These are phyloP conservation scores for Drosophila aldrichi DNA, from an alignment of 2,888 invertebrate genomes.

Conservation along the genomic window DNA sequence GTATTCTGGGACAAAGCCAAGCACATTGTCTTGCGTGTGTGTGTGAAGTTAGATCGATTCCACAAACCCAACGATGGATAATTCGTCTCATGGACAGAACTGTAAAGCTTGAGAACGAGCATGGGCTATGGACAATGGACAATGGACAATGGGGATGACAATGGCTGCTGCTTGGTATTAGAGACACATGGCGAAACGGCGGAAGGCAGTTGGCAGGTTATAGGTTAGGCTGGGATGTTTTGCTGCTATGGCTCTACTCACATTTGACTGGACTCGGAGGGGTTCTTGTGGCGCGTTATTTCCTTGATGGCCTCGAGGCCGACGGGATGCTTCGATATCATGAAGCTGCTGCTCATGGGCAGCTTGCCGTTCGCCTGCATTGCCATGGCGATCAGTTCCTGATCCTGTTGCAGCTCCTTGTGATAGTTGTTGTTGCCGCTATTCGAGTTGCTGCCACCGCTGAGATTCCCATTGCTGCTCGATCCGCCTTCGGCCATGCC, in stretches of 20 bases:
- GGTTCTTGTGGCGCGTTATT: conserved; percentile 88
- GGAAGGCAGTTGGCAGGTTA: background rate
- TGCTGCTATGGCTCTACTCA: conserved; percentile 64
- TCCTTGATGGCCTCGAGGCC: conserved; percentile 92
- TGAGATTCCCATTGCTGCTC: conserved; percentile 82
- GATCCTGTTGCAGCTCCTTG: conserved; percentile 48
- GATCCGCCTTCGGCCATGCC: conserved; percentile 41
- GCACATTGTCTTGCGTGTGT: background rate
- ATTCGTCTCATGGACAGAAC: background rate
- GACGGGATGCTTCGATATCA: conserved; percentile 88
- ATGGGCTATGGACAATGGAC: background rate
- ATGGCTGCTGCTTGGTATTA: conserved; percentile 24
- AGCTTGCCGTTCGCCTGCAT: conserved; percentile 75
- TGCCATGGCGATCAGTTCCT: conserved; percentile 51
- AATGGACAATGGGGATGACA: conserved; percentile 12
- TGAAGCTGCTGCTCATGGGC: conserved; percentile 84
- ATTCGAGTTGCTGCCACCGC: conserved; percentile 81
- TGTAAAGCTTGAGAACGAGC: background rate
- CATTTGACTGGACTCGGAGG: conserved; percentile 85
- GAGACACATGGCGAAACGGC: conserved; percentile 18
- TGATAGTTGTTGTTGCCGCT: conserved; percentile 80
- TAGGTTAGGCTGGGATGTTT: background rate
- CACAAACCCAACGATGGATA: conserved; percentile 1
- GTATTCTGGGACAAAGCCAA: background rate
- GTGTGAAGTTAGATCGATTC: background rate